These are phyloP conservation scores for Metellina segmentata DNA, from an alignment of 2,888 invertebrate genomes.

Conservation along the genomic window DNA sequence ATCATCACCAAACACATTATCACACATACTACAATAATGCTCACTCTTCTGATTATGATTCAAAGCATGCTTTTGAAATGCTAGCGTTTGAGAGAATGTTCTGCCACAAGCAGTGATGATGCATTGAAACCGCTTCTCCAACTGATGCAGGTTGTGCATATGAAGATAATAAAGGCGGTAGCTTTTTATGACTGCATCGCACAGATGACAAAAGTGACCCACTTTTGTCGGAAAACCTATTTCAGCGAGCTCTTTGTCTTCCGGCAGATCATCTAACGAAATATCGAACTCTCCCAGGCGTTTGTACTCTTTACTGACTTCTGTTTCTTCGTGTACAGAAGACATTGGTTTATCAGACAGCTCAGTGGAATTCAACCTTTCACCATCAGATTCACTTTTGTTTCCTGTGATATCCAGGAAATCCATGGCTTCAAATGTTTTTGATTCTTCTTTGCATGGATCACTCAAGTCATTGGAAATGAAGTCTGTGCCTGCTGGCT, in stretches of 20 bases:
- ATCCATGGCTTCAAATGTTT: slow-evolving; percentile 66
- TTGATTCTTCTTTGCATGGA: slow-evolving; percentile 51
- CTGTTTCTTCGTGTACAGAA: slow-evolving; percentile 45
- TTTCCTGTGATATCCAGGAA: slow-evolving; percentile 56
- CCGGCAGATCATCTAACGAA: slow-evolving; percentile 71
- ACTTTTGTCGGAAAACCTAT: slow-evolving; percentile 77
- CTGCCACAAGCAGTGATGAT: slow-evolving; percentile 75
- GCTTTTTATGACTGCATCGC: slow-evolving; percentile 77
- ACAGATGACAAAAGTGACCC: slow-evolving; percentile 77
- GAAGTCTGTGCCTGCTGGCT: slow-evolving; percentile 49
- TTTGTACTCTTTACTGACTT: slow-evolving; percentile 67
- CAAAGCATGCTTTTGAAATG: slow-evolving; percentile 75
- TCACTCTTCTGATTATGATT: slow-evolving; percentile 77
- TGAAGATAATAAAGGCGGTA: slow-evolving; percentile 77
- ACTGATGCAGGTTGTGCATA: slow-evolving; percentile 77
- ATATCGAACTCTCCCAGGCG: slow-evolving; percentile 61
- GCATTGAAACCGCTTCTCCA: slow-evolving; percentile 77
- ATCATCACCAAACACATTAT: slow-evolving; percentile 78
- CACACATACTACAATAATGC: slow-evolving; percentile 78
- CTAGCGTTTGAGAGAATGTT: slow-evolving; percentile 69
- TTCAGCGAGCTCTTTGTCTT: slow-evolving; percentile 72
- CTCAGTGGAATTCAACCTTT: neutral
- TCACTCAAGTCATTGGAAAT: slow-evolving; percentile 48
- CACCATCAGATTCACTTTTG: slow-evolving; percentile 43
- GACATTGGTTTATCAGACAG: neutral